Base-by-base conservation (phyloP, 2,797 vertebrate genomes). In the Agapornis canus region DNA sequence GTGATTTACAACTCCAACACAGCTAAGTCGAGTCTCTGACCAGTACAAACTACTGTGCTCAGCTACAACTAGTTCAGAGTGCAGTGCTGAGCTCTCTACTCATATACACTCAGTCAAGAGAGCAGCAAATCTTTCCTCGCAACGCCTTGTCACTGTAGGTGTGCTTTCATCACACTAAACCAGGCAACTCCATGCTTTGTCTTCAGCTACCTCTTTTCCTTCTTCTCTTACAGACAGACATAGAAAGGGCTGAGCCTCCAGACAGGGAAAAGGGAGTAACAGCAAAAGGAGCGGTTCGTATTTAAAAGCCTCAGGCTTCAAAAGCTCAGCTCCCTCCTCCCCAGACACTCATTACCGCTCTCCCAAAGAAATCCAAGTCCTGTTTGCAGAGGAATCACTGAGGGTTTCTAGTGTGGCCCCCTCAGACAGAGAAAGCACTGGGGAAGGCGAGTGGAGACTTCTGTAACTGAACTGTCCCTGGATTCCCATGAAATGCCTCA, bases 1-100 rank as follows among this genome's bases (percentile, higher is more conserved):
- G 92, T 56, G 66, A 95, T 95, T 96, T 87, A 93, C 88, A 92
- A 4, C 79, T 78, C 64, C 77, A 47, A 0, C 37, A 40, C 39
- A 65, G 51, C n/a, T 37, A 52, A 59, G 32, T 9, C 20, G 10
- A 37, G 8, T 29, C 32, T 42, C 45, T 21, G 26, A 57, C 40
- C 40, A 79, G 81, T 18, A 92, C 93, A 79, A 93, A 91, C 56
- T 48, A 77, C 92, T 73, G 52, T 85, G 21, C 81, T 29, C 39
- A 32, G 71, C 80, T 89, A 47, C 91, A 84, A 5, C 57, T 31
- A 59, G 25, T 47, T 32, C 14, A 27, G 37, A 52, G 52, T 0
- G 0, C 52, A 31, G 18, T 2, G 40, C 85, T 78, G 22, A 51
- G 26, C 10, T 66, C 42, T 49, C 56, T 5, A 14, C 27, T 26